A percentile compares a stretch with the other conserved stretches of the same genome.
Evolutionary conservation across 2,113 vertebrate species (phyloP).

Genomic region (Paramisgurnus dabryanus): DNA sequence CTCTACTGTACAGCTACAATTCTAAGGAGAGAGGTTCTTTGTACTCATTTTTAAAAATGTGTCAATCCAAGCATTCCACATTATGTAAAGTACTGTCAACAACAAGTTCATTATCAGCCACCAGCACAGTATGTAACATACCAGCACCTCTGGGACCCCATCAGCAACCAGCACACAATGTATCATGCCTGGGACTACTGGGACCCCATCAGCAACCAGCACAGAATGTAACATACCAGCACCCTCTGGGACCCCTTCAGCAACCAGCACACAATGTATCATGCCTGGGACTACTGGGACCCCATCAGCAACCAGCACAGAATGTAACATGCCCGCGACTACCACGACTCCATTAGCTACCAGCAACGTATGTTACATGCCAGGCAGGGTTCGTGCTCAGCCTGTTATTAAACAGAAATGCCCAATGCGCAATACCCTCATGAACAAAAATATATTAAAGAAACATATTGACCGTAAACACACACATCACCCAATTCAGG

Average conservation of each 20-base stretch:
- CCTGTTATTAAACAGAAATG: background rate
- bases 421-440: background rate
- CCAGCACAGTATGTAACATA: background rate
- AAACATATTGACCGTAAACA: constrained; percentile 18
- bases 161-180: background rate
- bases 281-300: background rate
- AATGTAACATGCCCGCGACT: background rate
- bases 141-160: background rate
- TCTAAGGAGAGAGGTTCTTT: too few species aligned
- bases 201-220: background rate
- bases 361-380: too few species aligned
- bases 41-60: too few species aligned
- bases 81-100: too few species aligned
- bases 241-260: background rate
- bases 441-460: background rate
- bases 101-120: background rate
- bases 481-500: background rate
- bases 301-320: background rate
- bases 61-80: too few species aligned
- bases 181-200: background rate
- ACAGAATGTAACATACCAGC: background rate
- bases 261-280: background rate
- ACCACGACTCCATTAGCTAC: background rate
- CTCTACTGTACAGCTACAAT: too few species aligned
- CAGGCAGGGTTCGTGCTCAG: background rate